A percentile compares a stretch with the other conserved stretches of the same genome.
These are phyloP conservation scores for Laupala kohalensis DNA, from an alignment of 1,140 invertebrate genomes.

Conservation along the genomic window DNA sequence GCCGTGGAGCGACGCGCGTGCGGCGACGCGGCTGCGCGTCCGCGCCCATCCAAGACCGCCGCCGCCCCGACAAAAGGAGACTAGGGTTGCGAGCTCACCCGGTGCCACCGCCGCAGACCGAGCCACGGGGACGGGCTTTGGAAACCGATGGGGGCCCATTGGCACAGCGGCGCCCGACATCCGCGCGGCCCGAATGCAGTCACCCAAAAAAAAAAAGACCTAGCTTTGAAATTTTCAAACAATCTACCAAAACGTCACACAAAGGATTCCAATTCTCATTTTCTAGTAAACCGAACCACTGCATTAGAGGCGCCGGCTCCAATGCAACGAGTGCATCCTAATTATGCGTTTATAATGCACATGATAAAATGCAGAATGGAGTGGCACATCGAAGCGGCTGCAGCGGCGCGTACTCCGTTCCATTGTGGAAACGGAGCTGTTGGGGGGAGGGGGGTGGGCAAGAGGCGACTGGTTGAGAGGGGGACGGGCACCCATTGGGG, in stretches of 20 bases:
- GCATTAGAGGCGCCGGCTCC: not conserved
- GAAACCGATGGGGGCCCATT: not conserved
- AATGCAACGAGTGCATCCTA: not conserved
- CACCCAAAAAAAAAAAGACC: not conserved
- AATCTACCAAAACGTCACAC: not conserved
- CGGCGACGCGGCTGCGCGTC: too few relatives aligned
- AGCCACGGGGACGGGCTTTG: not conserved
- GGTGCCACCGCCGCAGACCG: not conserved
- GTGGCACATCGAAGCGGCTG: not conserved
- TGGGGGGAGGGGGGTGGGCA: not conserved
- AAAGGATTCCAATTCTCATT: not conserved
- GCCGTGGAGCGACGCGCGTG: not conserved
- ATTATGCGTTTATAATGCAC: not conserved
- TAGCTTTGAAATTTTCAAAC: not conserved
- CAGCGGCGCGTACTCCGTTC: not conserved
- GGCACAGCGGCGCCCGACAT: too few relatives aligned
- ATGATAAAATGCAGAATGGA: not conserved
- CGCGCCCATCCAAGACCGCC: not conserved
- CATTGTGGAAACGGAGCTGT: not conserved
- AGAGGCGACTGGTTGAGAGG: too few relatives aligned
- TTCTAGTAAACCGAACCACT: not conserved
- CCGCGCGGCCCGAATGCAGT: not conserved
- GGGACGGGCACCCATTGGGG: too few relatives aligned
- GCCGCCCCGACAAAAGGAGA: not conserved
- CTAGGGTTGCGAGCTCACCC: not conserved